Evolutionary conservation across 2,797 vertebrate genomes (phyloP).

Genomic region (Myotis vivesi): DNA sequence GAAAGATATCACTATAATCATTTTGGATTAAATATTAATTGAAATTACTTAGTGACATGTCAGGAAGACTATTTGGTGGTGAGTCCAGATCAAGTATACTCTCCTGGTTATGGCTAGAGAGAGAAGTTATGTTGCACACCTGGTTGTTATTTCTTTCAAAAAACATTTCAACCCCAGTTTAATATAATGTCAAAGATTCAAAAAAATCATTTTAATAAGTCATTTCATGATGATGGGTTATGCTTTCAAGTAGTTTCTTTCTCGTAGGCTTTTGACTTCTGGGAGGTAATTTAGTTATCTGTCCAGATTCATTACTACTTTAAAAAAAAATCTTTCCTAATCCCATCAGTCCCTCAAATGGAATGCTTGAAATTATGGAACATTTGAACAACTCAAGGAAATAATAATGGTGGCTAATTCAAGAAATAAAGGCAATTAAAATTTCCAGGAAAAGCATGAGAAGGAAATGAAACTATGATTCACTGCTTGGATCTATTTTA

Average conservation of each 20-base stretch:
- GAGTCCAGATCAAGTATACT: not conserved
- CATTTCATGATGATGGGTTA: not conserved
- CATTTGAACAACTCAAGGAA: not conserved
- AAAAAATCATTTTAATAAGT: not conserved
- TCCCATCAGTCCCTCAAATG: not conserved
- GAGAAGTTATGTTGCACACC: not conserved
- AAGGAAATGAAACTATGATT: not conserved
- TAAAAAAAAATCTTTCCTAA: not conserved
- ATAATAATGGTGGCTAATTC: not conserved
- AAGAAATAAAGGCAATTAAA: constrained; percentile 39
- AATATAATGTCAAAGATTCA: not conserved
- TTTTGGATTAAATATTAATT: not conserved
- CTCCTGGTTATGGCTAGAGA: not conserved
- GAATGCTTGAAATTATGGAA: not conserved
- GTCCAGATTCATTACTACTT: not conserved
- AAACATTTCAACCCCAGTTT: not conserved
- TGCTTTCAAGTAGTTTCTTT: not conserved
- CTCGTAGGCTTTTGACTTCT: not conserved
- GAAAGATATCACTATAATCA: not conserved
- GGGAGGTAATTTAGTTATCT: constrained; percentile 5
- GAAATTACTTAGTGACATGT: not conserved
- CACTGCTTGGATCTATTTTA: constrained; percentile 11
- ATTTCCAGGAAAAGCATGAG: not conserved
- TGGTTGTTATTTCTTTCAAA: not conserved
- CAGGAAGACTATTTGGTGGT: not conserved